Conservation (phyloP, 2,888 invertebrate genomes). For the Nowickia ferox region DNA sequence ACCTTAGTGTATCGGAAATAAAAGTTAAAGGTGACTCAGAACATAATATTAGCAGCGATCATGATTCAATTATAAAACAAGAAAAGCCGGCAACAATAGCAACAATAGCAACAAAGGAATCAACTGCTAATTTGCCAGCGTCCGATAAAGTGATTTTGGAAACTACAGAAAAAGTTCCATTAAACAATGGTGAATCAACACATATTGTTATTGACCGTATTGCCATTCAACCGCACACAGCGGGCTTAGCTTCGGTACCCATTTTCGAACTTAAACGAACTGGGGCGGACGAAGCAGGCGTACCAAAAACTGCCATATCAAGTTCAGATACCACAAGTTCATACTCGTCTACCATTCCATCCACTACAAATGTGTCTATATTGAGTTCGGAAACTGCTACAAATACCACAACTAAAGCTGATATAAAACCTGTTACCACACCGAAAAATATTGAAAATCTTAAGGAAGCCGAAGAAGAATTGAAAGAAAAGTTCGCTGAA, state of each 20-base stretch:
- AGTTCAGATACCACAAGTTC: slow-evolving; percentile 16
- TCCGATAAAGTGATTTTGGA: slow-evolving; percentile 73
- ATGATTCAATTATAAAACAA: slow-evolving; percentile 38
- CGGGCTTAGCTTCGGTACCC: slow-evolving; percentile 76
- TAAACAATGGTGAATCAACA: slow-evolving; percentile 74
- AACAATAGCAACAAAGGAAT: slow-evolving; percentile 16
- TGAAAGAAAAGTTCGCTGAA: slow-evolving; percentile 82
- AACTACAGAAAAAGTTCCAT: slow-evolving; percentile 77
- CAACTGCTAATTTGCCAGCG: neutral
- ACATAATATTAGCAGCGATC: slow-evolving; percentile 55
- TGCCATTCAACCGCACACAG: slow-evolving; percentile 76
- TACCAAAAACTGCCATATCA: slow-evolving; percentile 64
- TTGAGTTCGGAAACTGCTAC: slow-evolving; percentile 22
- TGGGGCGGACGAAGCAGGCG: slow-evolving; percentile 65
- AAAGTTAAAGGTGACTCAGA: slow-evolving; percentile 56
- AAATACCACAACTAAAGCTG: slow-evolving; percentile 19
- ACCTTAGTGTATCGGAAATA: slow-evolving; percentile 73
- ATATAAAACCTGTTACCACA: slow-evolving; percentile 68
- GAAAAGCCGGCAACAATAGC: neutral
- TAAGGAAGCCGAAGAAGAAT: slow-evolving; percentile 78
- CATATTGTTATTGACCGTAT: slow-evolving; percentile 81
- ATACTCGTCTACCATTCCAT: neutral
- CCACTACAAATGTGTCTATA: neutral
- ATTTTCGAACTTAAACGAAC: slow-evolving; percentile 78
- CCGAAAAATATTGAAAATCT: slow-evolving; percentile 76